Conservation (phyloP, 2,797 vertebrate species). For the Rhyacichthys aspro region DNA sequence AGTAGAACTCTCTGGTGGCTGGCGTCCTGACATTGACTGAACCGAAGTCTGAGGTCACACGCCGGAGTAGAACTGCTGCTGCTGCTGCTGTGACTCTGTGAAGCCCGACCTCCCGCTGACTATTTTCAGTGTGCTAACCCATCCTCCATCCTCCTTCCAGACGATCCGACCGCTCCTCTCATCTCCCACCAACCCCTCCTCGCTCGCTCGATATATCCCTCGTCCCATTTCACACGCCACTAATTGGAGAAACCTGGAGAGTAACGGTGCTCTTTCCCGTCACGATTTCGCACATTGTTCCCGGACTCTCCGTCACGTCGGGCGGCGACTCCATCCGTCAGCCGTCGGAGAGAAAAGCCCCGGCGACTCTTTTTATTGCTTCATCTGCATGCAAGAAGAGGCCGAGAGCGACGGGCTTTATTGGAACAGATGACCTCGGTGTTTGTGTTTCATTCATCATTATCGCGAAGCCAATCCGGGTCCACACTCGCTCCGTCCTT, state of each 20-base stretch:
- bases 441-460: constrained; percentile 71
- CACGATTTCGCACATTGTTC: too few species aligned
- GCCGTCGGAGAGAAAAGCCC: constrained; percentile 43
- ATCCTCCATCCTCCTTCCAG: constrained; percentile 64
- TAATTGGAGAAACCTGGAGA: constrained; percentile 65
- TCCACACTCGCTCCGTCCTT: constrained; percentile 41
- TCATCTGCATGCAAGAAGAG: constrained; percentile 64
- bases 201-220: constrained; percentile 37
- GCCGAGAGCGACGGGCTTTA: constrained; percentile 52
- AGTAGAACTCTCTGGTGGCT: not conserved
- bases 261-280: constrained; percentile 21
- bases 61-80: constrained; percentile 50
- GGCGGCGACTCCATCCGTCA: constrained; percentile 33
- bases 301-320: not conserved
- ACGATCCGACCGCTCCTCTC: constrained; percentile 63
- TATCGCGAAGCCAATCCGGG: constrained; percentile 56
- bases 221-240: constrained; percentile 55
- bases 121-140: constrained; percentile 55
- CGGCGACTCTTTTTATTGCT: constrained; percentile 49
- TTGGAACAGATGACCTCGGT: constrained; percentile 71
- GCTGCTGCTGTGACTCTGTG: constrained; percentile 55
- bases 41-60: constrained; percentile 50
- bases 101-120: constrained; percentile 56
- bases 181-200: constrained; percentile 57
- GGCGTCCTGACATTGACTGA: constrained; percentile 1